Conservation (phyloP, 2,797 vertebrate species). For the Sarcophilus harrisii region DNA sequence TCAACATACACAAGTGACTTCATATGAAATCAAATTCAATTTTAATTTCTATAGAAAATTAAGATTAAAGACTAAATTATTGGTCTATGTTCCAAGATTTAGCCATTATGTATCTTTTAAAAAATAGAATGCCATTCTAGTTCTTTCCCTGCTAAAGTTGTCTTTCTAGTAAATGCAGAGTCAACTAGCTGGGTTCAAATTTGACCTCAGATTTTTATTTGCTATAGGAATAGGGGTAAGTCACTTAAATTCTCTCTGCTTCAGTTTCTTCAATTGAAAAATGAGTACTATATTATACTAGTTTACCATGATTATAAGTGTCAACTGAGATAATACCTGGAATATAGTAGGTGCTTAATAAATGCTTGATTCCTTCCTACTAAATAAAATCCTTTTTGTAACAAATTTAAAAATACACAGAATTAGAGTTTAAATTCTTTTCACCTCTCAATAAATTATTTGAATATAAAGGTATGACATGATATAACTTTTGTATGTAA, state of each 20-base stretch:
- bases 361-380: not conserved
- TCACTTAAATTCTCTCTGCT: not conserved
- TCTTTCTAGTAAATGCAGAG: not conserved
- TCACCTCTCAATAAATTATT: not conserved
- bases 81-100: not conserved
- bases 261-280: not conserved
- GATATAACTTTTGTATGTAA: not conserved
- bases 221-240: not conserved
- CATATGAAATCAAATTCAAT: not conserved
- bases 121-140: not conserved
- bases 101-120: not conserved
- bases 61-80: not conserved
- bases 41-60: not conserved
- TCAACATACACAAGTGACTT: not conserved
- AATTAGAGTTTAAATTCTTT: not conserved
- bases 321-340: not conserved
- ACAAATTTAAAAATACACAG: not conserved
- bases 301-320: not conserved
- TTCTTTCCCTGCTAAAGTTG: not conserved
- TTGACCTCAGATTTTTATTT: not conserved
- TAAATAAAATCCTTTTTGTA: not conserved
- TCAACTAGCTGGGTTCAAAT: not conserved
- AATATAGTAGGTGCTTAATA: not conserved
- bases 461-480: not conserved
- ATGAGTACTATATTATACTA: not conserved